These are phyloP conservation scores for Tetramorium simillimum DNA, from an alignment of 1,140 invertebrate genomes.

Conservation along the genomic window DNA sequence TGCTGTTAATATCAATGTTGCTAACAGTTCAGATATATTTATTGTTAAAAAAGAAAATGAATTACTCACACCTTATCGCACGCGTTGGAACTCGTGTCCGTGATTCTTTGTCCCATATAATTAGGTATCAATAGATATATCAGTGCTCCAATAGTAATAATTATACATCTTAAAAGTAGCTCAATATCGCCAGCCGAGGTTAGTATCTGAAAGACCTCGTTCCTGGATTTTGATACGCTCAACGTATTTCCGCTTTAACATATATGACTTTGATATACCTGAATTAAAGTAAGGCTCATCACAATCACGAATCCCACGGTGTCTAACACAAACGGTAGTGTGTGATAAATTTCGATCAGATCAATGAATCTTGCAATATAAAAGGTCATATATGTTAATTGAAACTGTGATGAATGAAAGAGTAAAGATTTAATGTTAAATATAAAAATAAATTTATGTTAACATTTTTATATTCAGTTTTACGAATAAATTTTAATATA, in stretches of 20 bases:
- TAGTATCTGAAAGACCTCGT: background rate
- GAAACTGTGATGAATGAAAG: no score
- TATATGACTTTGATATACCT: background rate
- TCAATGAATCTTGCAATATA: slow-evolving; percentile 20
- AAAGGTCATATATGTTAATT: background rate
- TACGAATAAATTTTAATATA: no score
- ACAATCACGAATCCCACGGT: background rate
- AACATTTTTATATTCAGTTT: no score
- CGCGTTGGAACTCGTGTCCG: background rate
- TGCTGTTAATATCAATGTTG: background rate
- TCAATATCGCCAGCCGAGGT: background rate
- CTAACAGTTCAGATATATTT: background rate
- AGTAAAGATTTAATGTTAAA: no score
- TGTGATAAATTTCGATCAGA: background rate
- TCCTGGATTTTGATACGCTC: background rate
- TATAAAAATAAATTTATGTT: no score
- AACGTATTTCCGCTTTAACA: background rate
- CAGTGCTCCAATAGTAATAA: rapidly evolving
- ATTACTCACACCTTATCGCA: background rate
- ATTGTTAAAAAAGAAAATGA: background rate
- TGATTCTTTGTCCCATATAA: slow-evolving; percentile 14
- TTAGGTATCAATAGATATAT: background rate
- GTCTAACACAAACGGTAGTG: background rate
- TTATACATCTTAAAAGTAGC: background rate
- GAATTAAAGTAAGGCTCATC: background rate